phyloP scores from a whole-genome alignment of 2,888 invertebrate genomes.

The Norana najaformis region DNA sequence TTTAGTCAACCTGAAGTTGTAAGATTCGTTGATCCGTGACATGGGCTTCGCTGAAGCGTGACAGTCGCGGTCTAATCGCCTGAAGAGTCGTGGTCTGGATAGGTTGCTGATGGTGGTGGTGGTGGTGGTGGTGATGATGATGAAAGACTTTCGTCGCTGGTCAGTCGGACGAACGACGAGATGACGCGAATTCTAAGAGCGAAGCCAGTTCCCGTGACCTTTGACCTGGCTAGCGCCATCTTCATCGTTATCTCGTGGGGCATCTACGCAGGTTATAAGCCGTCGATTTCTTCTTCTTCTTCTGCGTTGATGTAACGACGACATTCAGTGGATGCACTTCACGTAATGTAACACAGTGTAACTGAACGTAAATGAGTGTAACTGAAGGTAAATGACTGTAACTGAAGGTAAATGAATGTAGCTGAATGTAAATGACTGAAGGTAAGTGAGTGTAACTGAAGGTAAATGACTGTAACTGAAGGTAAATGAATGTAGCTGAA shows the following conservation, averaged over 20 bases:
- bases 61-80: neutral
- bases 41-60: neutral
- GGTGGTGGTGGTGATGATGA: neutral
- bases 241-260: neutral
- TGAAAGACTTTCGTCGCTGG: neutral
- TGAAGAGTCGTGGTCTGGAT: neutral
- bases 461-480: too few relatives aligned
- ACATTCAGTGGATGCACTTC: too few relatives aligned
- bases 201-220: neutral
- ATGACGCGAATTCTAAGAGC: neutral
- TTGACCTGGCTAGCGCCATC: neutral
- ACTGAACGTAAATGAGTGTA: too few relatives aligned
- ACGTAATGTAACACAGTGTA: too few relatives aligned
- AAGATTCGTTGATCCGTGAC: neutral
- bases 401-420: too few relatives aligned
- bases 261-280: neutral
- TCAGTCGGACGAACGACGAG: neutral
- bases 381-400: too few relatives aligned
- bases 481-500: too few relatives aligned
- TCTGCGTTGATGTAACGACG: too few relatives aligned
- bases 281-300: too few relatives aligned
- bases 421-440: too few relatives aligned
- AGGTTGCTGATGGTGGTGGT: neutral
- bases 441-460: too few relatives aligned
- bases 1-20: too few relatives aligned